Evolutionary conservation across 2,113 vertebrate species (phyloP).

Genomic region (Anoplopoma fimbria): DNA sequence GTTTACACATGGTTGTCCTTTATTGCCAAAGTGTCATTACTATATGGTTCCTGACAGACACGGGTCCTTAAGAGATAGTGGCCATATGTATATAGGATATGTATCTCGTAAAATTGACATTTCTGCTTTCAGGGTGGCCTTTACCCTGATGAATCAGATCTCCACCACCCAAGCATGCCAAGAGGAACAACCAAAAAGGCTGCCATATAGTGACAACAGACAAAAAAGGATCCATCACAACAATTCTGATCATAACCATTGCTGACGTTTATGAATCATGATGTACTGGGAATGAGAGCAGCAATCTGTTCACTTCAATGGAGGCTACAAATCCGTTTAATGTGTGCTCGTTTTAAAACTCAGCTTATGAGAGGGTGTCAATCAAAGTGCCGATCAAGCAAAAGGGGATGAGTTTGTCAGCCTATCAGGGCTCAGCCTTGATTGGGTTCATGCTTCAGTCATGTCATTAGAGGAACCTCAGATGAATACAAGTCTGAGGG

Average conservation of each 20-base stretch:
- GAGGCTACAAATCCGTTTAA: conserved; percentile 45
- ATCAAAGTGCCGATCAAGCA: conserved; percentile 49
- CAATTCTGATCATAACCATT: conserved; percentile 54
- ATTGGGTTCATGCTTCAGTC: conserved; percentile 51
- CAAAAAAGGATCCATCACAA: conserved; percentile 36
- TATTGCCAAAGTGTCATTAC: conserved; percentile 28
- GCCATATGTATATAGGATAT: conserved; percentile 20
- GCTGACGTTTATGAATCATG: conserved; percentile 60
- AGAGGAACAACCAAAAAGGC: conserved; percentile 6
- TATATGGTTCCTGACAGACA: conserved; percentile 39
- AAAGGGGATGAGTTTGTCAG: conserved; percentile 30
- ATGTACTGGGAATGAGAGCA: conserved; percentile 29
- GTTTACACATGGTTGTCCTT: conserved; percentile 45
- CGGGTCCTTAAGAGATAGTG: conserved; percentile 21
- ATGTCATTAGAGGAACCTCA: conserved; percentile 45
- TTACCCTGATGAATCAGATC: conserved; percentile 38
- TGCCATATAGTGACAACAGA: conserved; percentile 42
- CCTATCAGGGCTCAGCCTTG: conserved; percentile 24
- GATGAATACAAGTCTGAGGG: conserved; percentile 33
- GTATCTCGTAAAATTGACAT: conserved; percentile 32
- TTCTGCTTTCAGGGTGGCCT: conserved; percentile 8
- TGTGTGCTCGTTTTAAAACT: conserved; percentile 35
- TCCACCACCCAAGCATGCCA: conserved; percentile 6
- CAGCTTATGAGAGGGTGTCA: conserved; percentile 19
- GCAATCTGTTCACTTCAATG: conserved; percentile 34